Conservation (phyloP, 2,888 invertebrate genomes). For the Ophion obscuratus region DNA sequence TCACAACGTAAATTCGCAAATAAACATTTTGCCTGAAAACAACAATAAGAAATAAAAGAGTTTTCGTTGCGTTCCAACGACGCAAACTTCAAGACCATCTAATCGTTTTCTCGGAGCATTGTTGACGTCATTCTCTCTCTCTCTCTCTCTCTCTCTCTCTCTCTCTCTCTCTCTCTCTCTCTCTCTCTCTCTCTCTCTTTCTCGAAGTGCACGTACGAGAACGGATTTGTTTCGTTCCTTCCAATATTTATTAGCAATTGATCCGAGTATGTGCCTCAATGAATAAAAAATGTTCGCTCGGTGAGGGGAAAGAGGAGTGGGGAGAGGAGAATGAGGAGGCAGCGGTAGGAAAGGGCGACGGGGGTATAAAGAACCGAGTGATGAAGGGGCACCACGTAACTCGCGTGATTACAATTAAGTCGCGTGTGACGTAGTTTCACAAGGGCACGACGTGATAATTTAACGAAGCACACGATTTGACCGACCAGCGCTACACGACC, state of each 20-base stretch:
- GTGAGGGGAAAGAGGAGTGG: not conserved
- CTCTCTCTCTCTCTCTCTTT: not conserved
- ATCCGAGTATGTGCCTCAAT: slow-evolving; percentile 8
- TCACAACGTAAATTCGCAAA: too few relatives aligned
- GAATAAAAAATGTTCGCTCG: slow-evolving; percentile 32
- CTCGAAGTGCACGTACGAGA: slow-evolving; percentile 4
- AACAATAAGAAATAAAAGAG: too few relatives aligned
- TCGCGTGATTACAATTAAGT: slow-evolving; percentile 46
- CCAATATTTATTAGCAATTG: slow-evolving; percentile 27
- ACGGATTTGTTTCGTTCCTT: slow-evolving; percentile 19
- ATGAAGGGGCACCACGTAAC: slow-evolving; percentile 1
- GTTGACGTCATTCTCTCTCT: not conserved
- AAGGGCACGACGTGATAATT: slow-evolving; percentile 57
- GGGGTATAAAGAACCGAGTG: not conserved
- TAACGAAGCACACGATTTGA: slow-evolving; percentile 3
- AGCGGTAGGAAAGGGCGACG: not conserved
- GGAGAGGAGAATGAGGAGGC: not conserved
- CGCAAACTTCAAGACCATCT: too few relatives aligned
- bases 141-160: not conserved
- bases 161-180: not conserved
- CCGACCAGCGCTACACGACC: not conserved
- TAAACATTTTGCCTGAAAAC: too few relatives aligned
- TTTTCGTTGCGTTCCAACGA: too few relatives aligned
- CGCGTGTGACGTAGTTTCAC: slow-evolving; percentile 44
- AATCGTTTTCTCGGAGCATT: not conserved